Evolutionary conservation across 64 coral and sea anemone species (phyloP).

Genomic region (Montipora capricornis): DNA sequence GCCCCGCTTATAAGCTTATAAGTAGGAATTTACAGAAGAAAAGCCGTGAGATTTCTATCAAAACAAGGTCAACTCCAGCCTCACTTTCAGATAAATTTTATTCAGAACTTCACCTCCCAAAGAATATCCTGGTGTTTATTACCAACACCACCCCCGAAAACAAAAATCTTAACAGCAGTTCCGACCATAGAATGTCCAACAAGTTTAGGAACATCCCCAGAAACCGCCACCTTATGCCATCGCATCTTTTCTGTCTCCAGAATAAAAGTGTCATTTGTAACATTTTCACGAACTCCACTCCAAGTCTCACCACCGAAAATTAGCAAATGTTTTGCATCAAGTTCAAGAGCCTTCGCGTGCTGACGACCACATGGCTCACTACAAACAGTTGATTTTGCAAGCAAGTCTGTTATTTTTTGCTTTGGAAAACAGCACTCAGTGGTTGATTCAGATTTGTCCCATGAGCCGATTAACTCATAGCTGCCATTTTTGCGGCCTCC

Average conservation of each 20-base stretch:
- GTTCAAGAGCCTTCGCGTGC: conserved; percentile 61
- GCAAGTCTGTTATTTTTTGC: conserved; percentile 62
- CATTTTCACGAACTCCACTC: conserved; percentile 96
- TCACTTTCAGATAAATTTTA: background rate
- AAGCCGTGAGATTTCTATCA: too few relatives aligned
- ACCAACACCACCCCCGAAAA: conserved; percentile 84
- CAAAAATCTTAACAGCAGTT: conserved; percentile 62
- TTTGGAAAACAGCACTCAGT: conserved; percentile 19
- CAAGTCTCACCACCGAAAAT: conserved; percentile 95
- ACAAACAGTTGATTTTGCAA: conserved; percentile 68
- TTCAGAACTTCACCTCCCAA: conserved; percentile 73
- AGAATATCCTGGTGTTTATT: conserved; percentile 63
- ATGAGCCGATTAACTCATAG: conserved; percentile 80
- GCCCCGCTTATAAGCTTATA: too few relatives aligned
- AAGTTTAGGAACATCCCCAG: conserved; percentile 68
- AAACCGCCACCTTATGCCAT: conserved; percentile 62
- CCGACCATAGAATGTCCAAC: conserved; percentile 89
- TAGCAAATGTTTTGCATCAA: conserved; percentile 78
- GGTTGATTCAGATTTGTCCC: conserved; percentile 44
- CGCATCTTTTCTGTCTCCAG: conserved; percentile 71
- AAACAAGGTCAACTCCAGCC: too few relatives aligned
- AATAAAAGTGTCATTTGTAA: conserved; percentile 87
- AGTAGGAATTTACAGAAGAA: too few relatives aligned
- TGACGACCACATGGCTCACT: conserved; percentile 86
- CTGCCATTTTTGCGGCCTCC: conserved; percentile 92